These are phyloP conservation scores for Rhea americana DNA, from an alignment of 2,113 vertebrate genomes.

Conservation along the genomic window DNA sequence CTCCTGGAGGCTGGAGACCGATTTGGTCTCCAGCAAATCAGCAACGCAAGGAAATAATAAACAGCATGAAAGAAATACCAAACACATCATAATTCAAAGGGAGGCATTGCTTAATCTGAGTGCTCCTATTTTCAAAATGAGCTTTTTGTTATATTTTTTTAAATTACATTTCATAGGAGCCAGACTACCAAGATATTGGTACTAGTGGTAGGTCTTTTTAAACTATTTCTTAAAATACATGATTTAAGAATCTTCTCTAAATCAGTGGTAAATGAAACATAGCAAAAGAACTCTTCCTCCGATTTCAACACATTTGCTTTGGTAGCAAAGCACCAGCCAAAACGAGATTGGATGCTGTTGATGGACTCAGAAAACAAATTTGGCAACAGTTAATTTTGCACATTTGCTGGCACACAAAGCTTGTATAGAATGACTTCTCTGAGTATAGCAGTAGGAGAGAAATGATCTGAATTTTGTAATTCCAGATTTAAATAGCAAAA, in stretches of 20 bases:
- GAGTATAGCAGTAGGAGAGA: neutral
- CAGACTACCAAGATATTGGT: neutral
- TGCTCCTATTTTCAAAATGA: neutral
- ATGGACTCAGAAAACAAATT: neutral
- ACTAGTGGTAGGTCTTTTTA: neutral
- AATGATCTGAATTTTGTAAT: neutral
- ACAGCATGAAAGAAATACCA: neutral
- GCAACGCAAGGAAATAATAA: neutral
- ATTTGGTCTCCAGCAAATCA: neutral
- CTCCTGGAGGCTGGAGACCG: neutral
- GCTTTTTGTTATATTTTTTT: neutral
- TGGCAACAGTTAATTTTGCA: neutral
- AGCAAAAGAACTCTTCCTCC: neutral
- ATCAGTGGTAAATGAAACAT: neutral
- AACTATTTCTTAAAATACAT: neutral
- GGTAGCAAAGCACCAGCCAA: neutral
- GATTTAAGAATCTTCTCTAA: neutral
- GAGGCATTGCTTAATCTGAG: neutral
- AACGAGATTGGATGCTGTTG: neutral
- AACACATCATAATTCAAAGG: neutral
- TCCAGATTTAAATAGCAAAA: neutral
- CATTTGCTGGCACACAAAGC: neutral
- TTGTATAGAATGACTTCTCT: neutral
- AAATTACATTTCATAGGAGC: neutral
- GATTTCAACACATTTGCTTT: fast-evolving